Evolutionary conservation across 2,113 vertebrate species (phyloP), one percentile per base, ranked within the genome.

Genomic region (Rhegmatorhina hoffmannsi): DNA sequence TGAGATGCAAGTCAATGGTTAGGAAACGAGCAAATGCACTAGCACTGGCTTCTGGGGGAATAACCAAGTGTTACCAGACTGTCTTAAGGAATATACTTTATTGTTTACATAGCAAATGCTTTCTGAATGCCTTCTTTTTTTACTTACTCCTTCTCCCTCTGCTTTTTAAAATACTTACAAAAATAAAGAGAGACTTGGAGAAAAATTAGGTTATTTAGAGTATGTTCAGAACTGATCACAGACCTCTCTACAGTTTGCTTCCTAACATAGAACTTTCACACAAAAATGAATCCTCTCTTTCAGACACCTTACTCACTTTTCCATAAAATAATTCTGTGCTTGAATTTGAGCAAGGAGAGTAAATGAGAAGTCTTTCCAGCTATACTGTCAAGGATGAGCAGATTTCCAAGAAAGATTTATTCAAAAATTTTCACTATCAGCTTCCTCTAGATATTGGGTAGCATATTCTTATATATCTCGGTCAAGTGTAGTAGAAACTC

Each of bases 221-320:
- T 53, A 62, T 20, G 26, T 31, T 77, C n/a, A 68, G 79, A 93
- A 94, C 46, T 34, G 53, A 94, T 62, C 17, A 94, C 46, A 33
- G 49, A 94, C 70, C 17, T 87, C 43, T 70, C 62, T 66, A 62
- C 36, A 80, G n/a, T 69, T 91, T 87, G 58, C 76, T 84, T 94
- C 67, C 29, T 88, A 63, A 33, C 46, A 55, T 9, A 46, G 67
- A 77, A 77, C 19, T 58, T 19, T 2, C 52, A 84, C 47, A 84
- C 17, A 66, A 82, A 78, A 67, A 49, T 23, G 10, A 11, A 12
- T 87, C 12, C 74, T 80, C 67, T 80, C 56, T 88, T 86, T 68
- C 72, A 90, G 44, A 76, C 18, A 59, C n/a, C 33, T 44, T 62
- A 25, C 73, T 92, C 24, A 49, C 36, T 88, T 79, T 52, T 77